Conservation (phyloP, 1,140 invertebrate species). For the Odontomachus brunneus region DNA sequence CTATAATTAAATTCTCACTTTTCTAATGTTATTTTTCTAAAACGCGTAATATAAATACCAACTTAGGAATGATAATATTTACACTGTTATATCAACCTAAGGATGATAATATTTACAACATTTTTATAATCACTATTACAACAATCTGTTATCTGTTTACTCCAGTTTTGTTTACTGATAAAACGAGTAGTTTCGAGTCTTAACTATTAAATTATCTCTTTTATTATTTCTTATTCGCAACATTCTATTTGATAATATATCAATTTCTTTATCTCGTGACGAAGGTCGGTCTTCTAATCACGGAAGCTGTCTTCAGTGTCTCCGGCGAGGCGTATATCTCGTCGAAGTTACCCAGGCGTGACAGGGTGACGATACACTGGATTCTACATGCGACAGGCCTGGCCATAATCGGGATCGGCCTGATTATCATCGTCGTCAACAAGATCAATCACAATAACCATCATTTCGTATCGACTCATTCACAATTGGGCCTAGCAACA, state of each 20-base stretch:
- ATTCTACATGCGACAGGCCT: constrained; percentile 78
- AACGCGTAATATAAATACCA: too few relatives aligned
- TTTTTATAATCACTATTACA: too few relatives aligned
- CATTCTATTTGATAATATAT: constrained; percentile 10
- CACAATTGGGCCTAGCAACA: constrained; percentile 76
- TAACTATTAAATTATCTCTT: too few relatives aligned
- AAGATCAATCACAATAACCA: constrained; percentile 68
- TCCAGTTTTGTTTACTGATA: background rate
- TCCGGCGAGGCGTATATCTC: constrained; percentile 79
- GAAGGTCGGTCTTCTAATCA: constrained; percentile 77
- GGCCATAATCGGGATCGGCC: constrained; percentile 72
- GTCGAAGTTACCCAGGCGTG: constrained; percentile 70
- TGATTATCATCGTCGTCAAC: constrained; percentile 80
- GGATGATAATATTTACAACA: too few relatives aligned
- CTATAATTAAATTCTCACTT: too few relatives aligned
- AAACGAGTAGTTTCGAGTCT: background rate
- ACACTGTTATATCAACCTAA: too few relatives aligned
- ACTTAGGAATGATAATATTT: too few relatives aligned
- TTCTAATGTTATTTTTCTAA: too few relatives aligned
- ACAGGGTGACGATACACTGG: constrained; percentile 80
- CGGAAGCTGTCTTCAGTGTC: constrained; percentile 80
- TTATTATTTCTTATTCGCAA: too few relatives aligned
- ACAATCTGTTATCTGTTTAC: background rate
- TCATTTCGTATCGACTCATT: constrained; percentile 79
- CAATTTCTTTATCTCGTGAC: background rate